These are phyloP conservation scores for Euclidia mi DNA, from an alignment of 2,888 invertebrate species.

Conservation along the genomic window DNA sequence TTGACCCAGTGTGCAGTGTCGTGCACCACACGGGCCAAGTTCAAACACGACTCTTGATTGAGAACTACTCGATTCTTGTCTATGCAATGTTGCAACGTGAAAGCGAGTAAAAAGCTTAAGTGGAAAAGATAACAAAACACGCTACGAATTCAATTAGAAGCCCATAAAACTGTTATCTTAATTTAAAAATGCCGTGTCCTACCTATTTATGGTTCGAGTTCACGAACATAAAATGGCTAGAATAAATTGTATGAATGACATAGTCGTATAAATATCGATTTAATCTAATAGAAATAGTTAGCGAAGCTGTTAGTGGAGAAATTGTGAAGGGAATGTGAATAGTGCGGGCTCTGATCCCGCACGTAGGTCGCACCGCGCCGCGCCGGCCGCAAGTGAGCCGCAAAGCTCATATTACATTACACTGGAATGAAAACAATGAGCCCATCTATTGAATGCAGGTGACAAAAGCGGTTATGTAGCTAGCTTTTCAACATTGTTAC, in stretches of 20 bases:
- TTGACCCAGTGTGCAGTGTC: slow-evolving; percentile 79
- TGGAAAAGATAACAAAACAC: slow-evolving; percentile 70
- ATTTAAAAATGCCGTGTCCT: slow-evolving; percentile 74
- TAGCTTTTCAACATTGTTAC: slow-evolving; percentile 48
- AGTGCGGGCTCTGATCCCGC: slow-evolving; percentile 48
- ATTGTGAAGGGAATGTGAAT: slow-evolving; percentile 45
- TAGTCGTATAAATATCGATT: not conserved
- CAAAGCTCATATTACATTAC: slow-evolving; percentile 73
- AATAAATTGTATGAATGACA: slow-evolving; percentile 64
- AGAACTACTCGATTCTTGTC: slow-evolving; percentile 56
- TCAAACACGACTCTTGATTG: slow-evolving; percentile 69
- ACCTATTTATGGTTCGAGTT: slow-evolving; percentile 72
- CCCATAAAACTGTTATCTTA: slow-evolving; percentile 84
- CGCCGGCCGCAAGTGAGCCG: slow-evolving; percentile 69
- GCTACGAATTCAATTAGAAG: slow-evolving; percentile 77
- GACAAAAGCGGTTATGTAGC: slow-evolving; percentile 62
- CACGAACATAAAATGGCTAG: slow-evolving; percentile 66
- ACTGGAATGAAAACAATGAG: slow-evolving; percentile 78
- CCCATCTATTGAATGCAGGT: slow-evolving; percentile 70
- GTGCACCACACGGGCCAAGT: slow-evolving; percentile 74
- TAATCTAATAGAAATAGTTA: not conserved
- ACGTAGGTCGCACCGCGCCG: slow-evolving; percentile 59
- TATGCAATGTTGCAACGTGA: slow-evolving; percentile 73
- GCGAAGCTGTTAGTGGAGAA: slow-evolving; percentile 3
- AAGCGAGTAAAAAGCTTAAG: slow-evolving; percentile 70